Base-by-base conservation (phyloP, 2,113 vertebrate species). In the Coptodon rendalli region DNA sequence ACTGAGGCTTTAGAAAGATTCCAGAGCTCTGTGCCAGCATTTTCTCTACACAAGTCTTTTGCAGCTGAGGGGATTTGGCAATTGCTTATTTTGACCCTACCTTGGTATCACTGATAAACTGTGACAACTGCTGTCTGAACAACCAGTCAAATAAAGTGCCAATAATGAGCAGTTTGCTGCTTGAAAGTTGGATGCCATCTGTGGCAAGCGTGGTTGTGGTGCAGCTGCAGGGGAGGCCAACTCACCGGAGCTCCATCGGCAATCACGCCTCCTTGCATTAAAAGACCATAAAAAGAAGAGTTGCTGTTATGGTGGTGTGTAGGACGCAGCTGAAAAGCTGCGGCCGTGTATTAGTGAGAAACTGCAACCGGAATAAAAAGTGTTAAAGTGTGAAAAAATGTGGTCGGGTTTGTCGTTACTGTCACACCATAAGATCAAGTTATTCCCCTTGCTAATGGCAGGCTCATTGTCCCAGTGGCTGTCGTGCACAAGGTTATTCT, bases 51-150 rank as follows among this genome's bases (percentile, higher is more conserved):
- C 29, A 83, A 76, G 81, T 92, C 81, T 83, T 83, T 52, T 87
- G 84, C 86, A 88, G 90, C 90, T 38, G 84, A 86, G 81, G 81
- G 89, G 89, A 91, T 89, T 89, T 81, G 94, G 92, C 95, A 96
- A 92, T 91, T 96, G 95, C 94, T 95, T 95, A 86, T 95, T 92
- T 94, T 93, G 87, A 88, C 91, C 88, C 91, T 85, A 94, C 93
- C 94, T 94, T 82, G 90, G 81, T 91, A 90, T 84, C 80, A 91
- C 86, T 95, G 95, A 96, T 95, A 94, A 95, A 95, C 92, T 86
- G 88, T 95, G 95, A 96, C 95, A 96, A 94, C 94, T 95, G 94
- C 95, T 87, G 93, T 92, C 94, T 93, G 89, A 93, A 94, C 87
- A 95, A 94, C 87, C 94, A 95, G 95, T 96, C 93, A 96, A 87